Evolutionary conservation across 2,113 vertebrate species (phyloP), one percentile per base, ranked within the genome.

Genomic region (Pseudopipra pipra): DNA sequence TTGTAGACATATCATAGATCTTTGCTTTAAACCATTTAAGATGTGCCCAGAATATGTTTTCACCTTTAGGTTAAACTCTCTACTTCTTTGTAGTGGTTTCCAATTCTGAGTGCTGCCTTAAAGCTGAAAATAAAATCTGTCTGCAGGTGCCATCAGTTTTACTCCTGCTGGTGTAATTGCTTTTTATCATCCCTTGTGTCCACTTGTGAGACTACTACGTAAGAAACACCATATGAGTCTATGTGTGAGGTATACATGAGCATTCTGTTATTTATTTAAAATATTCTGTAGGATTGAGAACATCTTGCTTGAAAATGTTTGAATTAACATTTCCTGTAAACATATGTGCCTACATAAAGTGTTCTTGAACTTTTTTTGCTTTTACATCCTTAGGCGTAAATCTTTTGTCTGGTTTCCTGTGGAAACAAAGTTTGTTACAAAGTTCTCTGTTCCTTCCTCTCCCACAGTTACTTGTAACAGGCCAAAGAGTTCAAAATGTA

Each of bases 371-470:
- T 51, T 85, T 39, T 80, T 67, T 89, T 74, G 9, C 52, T 67
- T 93, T 82, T 76, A 68, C 52, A 43, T 78, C 35, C 47, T 31
- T 76, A 72, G 31, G 12, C 87, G 58, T 85, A 59, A 73, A 65
- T 85, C 56, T 87, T 79, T 79, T 85, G 54, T 65, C 49, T 41
- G 33, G 46, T 78, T 96, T 97, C 92, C 87, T 85, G 75, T 79
- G 71, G 92, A 91, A 91, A 77, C 47, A 24, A 59, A 78, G 35
- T 66, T 76, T 91, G 73, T 93, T 51, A 78, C 56, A 54, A 61
- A 24, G 27, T 72, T 85, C 52, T 82, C n/a, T 78, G 77, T 89
- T 94, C 71, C 78, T 95, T 95, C 73, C 90, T 94, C 66, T 96
- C 81, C 58, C 81, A 65, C 61, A 80, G 56, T 82, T 76, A 39